Evolutionary conservation across 2,888 invertebrate species (phyloP), one percentile per base, ranked within the genome.

Genomic region (Timandra comae): DNA sequence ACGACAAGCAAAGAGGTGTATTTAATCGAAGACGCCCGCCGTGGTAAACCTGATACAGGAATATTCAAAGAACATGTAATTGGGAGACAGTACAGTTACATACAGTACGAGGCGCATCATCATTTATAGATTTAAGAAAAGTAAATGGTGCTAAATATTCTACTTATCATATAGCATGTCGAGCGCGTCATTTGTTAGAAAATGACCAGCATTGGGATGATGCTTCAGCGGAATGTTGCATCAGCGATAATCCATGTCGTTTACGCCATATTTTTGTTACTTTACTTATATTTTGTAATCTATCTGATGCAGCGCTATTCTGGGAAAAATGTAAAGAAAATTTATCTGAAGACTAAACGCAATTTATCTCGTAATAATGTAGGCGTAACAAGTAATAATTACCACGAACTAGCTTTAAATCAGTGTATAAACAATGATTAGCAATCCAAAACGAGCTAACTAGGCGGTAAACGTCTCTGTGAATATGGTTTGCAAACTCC

Each of bases 171-270:
- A n/a, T n/a, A n/a, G n/a, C n/a, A n/a, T n/a, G n/a, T n/a, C n/a
- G n/a, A n/a, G n/a, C n/a, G n/a, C n/a, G n/a, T n/a, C n/a, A n/a
- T n/a, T n/a, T n/a, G n/a, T n/a, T n/a, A n/a, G n/a, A n/a, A n/a
- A n/a, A n/a, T n/a, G n/a, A n/a, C n/a, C n/a, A n/a, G n/a, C n/a
- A n/a, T n/a, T n/a, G n/a, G n/a, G n/a, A n/a, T n/a, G n/a, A n/a
- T 36, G 6, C 21, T 36, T 5, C 20, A 31, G n/a, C 35, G n/a
- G n/a, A n/a, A 38, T 22, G 28, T n/a, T n/a, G n/a, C n/a, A n/a
- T n/a, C n/a, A n/a, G n/a, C n/a, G n/a, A n/a, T n/a, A n/a, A n/a
- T n/a, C n/a, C n/a, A n/a, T n/a, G n/a, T n/a, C n/a, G n/a, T n/a
- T n/a, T n/a, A n/a, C n/a, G n/a, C n/a, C n/a, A n/a, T n/a, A n/a